A percentile compares a stretch with the other conserved stretches of the same genome.
phyloP scores from a whole-genome alignment of 2,113 vertebrate genomes.

The Nicator chloris region DNA sequence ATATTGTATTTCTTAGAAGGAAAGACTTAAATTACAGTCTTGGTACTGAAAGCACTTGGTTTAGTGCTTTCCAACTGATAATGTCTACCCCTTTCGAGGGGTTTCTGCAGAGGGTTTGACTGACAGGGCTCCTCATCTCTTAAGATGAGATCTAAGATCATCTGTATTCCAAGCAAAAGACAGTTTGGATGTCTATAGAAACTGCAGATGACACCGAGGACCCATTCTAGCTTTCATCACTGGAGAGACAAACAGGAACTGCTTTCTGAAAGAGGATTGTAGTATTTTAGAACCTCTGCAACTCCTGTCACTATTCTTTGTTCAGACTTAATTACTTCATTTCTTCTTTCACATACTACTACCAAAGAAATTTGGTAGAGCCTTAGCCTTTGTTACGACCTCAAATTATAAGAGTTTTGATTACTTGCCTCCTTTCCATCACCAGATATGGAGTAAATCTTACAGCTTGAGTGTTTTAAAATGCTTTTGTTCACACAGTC shows the following conservation, averaged over 20 bases:
- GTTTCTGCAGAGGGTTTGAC: background rate
- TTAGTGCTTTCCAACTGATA: background rate
- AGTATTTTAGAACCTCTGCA: conserved; percentile 12
- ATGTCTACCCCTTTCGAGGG: background rate
- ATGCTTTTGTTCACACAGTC: background rate
- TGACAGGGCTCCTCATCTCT: background rate
- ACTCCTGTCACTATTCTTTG: background rate
- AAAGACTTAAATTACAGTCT: background rate
- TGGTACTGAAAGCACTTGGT: background rate
- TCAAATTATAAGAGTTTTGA: background rate
- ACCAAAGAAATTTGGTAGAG: background rate
- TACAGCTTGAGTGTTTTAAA: background rate
- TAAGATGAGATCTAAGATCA: background rate
- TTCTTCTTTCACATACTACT: background rate
- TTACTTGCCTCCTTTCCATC: background rate
- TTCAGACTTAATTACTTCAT: conserved; percentile 16
- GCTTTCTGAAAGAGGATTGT: conserved; percentile 8
- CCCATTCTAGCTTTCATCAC: conserved; percentile 34
- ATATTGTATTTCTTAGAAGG: background rate
- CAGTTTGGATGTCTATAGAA: background rate
- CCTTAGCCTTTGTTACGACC: background rate
- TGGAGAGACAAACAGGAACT: conserved; percentile 15
- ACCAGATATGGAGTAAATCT: background rate
- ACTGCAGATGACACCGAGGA: background rate
- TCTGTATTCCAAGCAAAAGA: background rate